These are phyloP conservation scores for Lutraria rhynchaena DNA, from an alignment of 1,140 invertebrate species.

Conservation along the genomic window DNA sequence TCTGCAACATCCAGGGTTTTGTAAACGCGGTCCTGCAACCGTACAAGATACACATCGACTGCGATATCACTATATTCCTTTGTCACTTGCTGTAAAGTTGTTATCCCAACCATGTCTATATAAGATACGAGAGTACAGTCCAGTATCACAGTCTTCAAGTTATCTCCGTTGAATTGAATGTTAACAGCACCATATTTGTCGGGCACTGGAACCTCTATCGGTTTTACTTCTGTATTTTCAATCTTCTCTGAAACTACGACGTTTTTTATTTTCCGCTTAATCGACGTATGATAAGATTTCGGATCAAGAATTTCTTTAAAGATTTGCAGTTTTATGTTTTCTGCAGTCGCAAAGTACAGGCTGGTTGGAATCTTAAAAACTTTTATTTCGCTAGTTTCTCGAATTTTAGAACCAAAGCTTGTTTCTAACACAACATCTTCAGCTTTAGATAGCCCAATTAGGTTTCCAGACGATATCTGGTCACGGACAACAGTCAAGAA, in stretches of 20 bases:
- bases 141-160: constrained; percentile 64
- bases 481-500: constrained; percentile 66
- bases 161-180: constrained; percentile 5
- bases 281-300: not conserved
- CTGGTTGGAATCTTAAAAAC: constrained; percentile 76
- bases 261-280: constrained; percentile 3
- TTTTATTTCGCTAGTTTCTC: constrained; percentile 66
- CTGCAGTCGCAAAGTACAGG: constrained; percentile 78
- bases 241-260: not conserved
- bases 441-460: constrained; percentile 36
- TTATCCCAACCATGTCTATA: constrained; percentile 75
- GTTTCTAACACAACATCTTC: constrained; percentile 59
- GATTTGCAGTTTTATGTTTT: constrained; percentile 73
- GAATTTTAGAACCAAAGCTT: not conserved
- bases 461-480: constrained; percentile 52
- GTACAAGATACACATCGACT: constrained; percentile 51
- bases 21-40: constrained; percentile 3
- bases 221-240: not conserved
- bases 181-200: not conserved
- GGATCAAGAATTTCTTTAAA: constrained; percentile 62
- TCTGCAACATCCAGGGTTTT: constrained; percentile 34
- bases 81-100: constrained; percentile 66
- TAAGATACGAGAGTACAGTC: constrained; percentile 76
- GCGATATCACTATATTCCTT: constrained; percentile 55
- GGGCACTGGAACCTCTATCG: not conserved